Evolutionary conservation across 2,113 vertebrate genomes (phyloP).

Genomic region (Sorex araneus): DNA sequence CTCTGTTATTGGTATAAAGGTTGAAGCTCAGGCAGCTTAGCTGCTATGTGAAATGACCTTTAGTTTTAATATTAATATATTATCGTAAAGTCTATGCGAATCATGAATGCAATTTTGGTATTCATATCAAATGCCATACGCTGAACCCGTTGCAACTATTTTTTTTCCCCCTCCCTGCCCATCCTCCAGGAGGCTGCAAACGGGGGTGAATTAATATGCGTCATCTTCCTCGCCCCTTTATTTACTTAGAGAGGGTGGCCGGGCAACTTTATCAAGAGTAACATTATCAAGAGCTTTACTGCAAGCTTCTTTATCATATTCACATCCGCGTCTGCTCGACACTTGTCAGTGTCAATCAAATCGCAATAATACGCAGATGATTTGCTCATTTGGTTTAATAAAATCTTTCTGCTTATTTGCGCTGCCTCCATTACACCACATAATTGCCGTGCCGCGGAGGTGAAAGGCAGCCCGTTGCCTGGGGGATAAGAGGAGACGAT

Average conservation of each 20-base stretch:
- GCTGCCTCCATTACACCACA: constrained; percentile 98
- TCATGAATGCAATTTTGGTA: constrained; percentile 96
- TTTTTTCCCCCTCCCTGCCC: constrained; percentile 48
- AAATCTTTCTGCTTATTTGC: constrained; percentile 99
- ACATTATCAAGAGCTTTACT: constrained; percentile 98
- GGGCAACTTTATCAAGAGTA: constrained; percentile 98
- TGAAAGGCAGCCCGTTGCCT: constrained; percentile 96
- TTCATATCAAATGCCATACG: constrained; percentile 95
- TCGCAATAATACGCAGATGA: constrained; percentile 98
- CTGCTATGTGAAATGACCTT: constrained; percentile 96
- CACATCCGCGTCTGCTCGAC: constrained; percentile 93
- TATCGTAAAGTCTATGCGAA: constrained; percentile 94
- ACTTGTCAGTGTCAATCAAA: constrained; percentile 99
- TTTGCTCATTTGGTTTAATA: constrained; percentile 99
- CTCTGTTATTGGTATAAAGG: constrained; percentile 94
- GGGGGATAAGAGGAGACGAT: constrained; percentile 97
- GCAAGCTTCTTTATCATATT: constrained; percentile 96
- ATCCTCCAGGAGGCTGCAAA: constrained; percentile 87
- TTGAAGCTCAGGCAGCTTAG: constrained; percentile 98
- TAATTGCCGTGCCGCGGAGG: constrained; percentile 97
- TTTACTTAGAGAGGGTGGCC: constrained; percentile 95
- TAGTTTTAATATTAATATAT: constrained; percentile 99
- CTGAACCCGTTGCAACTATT: constrained; percentile 89
- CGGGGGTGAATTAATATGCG: constrained; percentile 96
- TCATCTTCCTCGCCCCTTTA: constrained; percentile 89